Evolutionary conservation across 2,888 invertebrate genomes (phyloP).

Genomic region (Lutraria lutraria): DNA sequence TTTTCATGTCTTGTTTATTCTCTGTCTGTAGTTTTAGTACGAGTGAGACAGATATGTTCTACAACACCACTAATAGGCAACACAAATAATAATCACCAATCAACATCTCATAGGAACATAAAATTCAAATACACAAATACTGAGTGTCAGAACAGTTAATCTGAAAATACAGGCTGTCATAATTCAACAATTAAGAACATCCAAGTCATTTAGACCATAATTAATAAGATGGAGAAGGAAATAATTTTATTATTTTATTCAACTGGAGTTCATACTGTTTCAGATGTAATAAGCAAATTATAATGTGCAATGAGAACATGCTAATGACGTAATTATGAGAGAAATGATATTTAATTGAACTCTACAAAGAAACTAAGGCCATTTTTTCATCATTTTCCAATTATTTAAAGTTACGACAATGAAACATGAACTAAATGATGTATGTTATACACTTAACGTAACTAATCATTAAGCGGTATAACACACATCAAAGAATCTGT

Average conservation of each 20-base stretch:
- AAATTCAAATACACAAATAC: neutral
- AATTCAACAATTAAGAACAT: neutral
- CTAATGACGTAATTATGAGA: too few species aligned
- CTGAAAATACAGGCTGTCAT: neutral
- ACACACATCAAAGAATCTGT: neutral
- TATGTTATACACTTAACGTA: neutral
- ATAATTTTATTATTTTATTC: neutral
- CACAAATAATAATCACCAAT: neutral
- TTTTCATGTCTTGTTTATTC: constrained; percentile 39
- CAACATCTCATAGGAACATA: neutral
- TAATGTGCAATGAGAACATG: too few species aligned
- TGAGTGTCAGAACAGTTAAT: neutral
- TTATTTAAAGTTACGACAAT: neutral
- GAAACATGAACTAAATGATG: neutral
- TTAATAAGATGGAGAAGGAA: neutral
- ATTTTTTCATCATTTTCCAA: neutral
- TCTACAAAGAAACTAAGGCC: too few species aligned
- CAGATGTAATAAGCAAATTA: too few species aligned
- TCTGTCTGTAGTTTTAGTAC: constrained; percentile 24
- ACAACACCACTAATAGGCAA: constrained; percentile 1
- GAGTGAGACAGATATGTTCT: constrained; percentile 10
- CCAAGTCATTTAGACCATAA: neutral
- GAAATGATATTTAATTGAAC: too few species aligned
- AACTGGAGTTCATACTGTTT: neutral
- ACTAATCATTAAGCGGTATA: neutral